Base-by-base conservation (phyloP, 2,797 vertebrate species). In the Argya squamiceps region DNA sequence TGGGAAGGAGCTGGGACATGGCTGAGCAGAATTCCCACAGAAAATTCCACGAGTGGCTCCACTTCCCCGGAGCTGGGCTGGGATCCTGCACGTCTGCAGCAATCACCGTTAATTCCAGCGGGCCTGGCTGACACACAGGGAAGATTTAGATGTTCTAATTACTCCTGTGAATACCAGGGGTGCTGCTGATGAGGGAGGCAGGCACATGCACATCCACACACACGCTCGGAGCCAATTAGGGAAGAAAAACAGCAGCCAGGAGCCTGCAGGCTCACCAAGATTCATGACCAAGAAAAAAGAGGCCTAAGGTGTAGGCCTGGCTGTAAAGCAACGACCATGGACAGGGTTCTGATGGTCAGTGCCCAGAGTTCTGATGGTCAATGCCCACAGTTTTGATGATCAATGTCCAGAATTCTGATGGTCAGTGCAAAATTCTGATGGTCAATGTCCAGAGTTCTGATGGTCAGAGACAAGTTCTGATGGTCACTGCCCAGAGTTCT, bases 121-220 rank as follows among this genome's bases (percentile, higher is more conserved):
- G 93, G 93, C 39, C 94, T 92, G 88, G 83, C n/a, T 94, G 93
- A 64, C 92, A 93, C 78, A 6, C 4, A 93, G 86, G 92, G 75
- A 93, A 91, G 93, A 96, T 94, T 93, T 88, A 93, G 95, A 92
- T 91, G 92, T 93, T 87, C 93, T 97, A 97, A 97, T 97, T 96
- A 95, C 89, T 83, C 62, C 2, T 32, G 92, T 80, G 94, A 93
- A 32, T 86, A 68, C 49, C 84, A 87, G 91, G 94, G 92, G 93
- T 93, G 95, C 92, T 76, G 94, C 88, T 77, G 93, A 92, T 95
- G 96, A 95, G 94, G 92, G 96, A 88, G 95, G 96, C 96, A 95
- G 90, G 89, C 78, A 86, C 86, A 95, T 34, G 55, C 43, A 89
- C 74, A 95, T 63, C 93, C 82, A 88, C 95, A 80, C 12, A 50